A percentile compares a stretch with the other conserved stretches of the same genome.
Evolutionary conservation across 2,797 vertebrate species (phyloP).

Genomic region (Pangasius mekongensis): DNA sequence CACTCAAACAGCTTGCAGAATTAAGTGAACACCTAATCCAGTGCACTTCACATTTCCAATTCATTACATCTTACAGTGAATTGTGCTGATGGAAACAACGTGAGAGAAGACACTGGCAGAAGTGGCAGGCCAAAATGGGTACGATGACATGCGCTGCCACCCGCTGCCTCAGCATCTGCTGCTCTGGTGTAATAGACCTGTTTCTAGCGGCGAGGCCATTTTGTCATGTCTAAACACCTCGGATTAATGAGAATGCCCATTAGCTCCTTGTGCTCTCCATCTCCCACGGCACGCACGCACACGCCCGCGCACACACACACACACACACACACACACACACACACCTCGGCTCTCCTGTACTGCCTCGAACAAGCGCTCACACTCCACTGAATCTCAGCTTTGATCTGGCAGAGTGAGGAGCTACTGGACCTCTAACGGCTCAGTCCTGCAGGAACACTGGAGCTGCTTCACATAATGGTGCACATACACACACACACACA

Average conservation of each 20-base stretch:
- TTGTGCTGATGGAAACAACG: neutral
- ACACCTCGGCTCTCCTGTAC: conserved; percentile 12
- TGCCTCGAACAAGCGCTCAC: conserved; percentile 70
- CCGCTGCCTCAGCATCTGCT: conserved; percentile 59
- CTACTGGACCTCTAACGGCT: conserved; percentile 68
- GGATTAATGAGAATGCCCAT: conserved; percentile 69
- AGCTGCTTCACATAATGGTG: conserved; percentile 74
- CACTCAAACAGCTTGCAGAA: neutral
- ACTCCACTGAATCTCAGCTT: conserved; percentile 75
- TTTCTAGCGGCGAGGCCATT: conserved; percentile 60
- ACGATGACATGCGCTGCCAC: conserved; percentile 35
- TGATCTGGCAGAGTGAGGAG: conserved; percentile 75
- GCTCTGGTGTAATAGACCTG: conserved; percentile 46
- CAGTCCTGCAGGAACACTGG: conserved; percentile 68
- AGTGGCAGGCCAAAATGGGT: conserved; percentile 62
- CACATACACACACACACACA: conserved; percentile 7
- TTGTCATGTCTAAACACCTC: conserved; percentile 65
- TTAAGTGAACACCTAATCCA: neutral
- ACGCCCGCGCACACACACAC: neutral
- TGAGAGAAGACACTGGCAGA: neutral
- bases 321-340: conserved; percentile 31
- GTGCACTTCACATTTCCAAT: neutral
- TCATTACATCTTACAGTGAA: neutral
- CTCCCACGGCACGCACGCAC: conserved; percentile 37
- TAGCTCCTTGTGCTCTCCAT: conserved; percentile 56